Conservation (phyloP, 92 coral and sea anemone genomes). For the Chrysogorgia sp. region DNA sequence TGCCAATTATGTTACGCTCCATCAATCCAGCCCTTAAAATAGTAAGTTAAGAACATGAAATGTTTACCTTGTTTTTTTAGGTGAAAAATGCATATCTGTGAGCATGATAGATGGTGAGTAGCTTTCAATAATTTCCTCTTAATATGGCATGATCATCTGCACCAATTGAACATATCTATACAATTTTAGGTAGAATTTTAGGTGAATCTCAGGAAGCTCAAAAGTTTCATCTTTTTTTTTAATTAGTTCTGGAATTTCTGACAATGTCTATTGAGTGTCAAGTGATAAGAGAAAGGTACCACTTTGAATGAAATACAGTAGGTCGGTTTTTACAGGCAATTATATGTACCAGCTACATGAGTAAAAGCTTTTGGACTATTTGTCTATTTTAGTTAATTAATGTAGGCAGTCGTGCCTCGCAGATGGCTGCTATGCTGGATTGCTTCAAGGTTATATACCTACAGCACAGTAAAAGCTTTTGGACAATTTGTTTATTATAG, state of each 20-base stretch:
- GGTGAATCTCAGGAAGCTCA: no score
- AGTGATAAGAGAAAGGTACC: slow-evolving; percentile 64
- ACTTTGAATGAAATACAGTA: neutral
- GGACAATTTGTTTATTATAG: slow-evolving; percentile 12
- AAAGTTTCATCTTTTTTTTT: slow-evolving; percentile 25
- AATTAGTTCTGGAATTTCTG: slow-evolving; percentile 70
- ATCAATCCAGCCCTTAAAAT: no score
- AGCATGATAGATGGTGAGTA: slow-evolving; percentile 46
- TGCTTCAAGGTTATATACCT: neutral
- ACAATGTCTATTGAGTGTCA: slow-evolving; percentile 58
- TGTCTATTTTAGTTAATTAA: no score
- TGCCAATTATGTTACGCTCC: no score
- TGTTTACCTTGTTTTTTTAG: slow-evolving; percentile 14
- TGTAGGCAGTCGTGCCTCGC: no score
- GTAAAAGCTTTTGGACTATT: no score
- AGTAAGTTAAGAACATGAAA: no score
- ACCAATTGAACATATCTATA: neutral
- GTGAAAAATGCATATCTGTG: slow-evolving; percentile 43
- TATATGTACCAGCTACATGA: no score
- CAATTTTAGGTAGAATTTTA: no score
- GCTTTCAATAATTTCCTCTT: neutral
- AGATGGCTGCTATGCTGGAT: neutral
- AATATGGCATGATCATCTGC: neutral
- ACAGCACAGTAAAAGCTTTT: neutral
- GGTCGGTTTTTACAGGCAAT: no score